phyloP scores from a whole-genome alignment of 2,113 vertebrate genomes.

The Theristicus caerulescens region DNA sequence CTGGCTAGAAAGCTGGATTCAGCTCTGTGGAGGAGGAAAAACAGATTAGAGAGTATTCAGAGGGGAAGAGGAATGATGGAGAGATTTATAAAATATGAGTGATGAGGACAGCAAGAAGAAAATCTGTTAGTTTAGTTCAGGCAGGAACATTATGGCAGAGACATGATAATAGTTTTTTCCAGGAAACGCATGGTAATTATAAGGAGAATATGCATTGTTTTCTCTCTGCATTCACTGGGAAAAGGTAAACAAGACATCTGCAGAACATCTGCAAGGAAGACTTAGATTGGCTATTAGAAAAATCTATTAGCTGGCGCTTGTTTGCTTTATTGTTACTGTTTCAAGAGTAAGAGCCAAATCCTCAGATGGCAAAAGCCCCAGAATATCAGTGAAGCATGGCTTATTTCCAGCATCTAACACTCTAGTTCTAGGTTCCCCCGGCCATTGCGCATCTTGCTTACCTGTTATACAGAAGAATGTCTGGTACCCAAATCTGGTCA shows the following conservation, averaged over 20 bases:
- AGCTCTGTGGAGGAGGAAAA: not conserved
- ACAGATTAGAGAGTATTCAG: not conserved
- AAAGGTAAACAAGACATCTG: not conserved
- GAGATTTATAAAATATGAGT: not conserved
- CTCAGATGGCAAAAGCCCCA: not conserved
- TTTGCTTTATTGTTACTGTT: not conserved
- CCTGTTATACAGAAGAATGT: conserved; percentile 94
- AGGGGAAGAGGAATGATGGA: not conserved
- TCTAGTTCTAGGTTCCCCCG: not conserved
- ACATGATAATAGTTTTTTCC: not conserved
- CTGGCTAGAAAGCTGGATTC: not conserved
- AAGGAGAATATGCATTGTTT: not conserved
- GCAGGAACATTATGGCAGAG: not conserved
- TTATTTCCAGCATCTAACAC: not conserved
- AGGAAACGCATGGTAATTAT: not conserved
- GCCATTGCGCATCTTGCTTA: conserved; percentile 6
- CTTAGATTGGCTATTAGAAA: not conserved
- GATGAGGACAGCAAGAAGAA: not conserved
- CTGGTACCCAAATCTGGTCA: conserved; percentile 87
- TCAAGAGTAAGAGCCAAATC: not conserved
- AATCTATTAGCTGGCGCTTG: not conserved
- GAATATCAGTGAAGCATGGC: not conserved
- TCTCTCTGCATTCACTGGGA: not conserved
- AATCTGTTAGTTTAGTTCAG: not conserved
- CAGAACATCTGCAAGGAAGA: not conserved